Percentiles rank a stretch among this genome's conserved stretches.
These are phyloP conservation scores for Miichthys miiuy DNA, from an alignment of 2,797 vertebrate genomes.

Conservation along the genomic window DNA sequence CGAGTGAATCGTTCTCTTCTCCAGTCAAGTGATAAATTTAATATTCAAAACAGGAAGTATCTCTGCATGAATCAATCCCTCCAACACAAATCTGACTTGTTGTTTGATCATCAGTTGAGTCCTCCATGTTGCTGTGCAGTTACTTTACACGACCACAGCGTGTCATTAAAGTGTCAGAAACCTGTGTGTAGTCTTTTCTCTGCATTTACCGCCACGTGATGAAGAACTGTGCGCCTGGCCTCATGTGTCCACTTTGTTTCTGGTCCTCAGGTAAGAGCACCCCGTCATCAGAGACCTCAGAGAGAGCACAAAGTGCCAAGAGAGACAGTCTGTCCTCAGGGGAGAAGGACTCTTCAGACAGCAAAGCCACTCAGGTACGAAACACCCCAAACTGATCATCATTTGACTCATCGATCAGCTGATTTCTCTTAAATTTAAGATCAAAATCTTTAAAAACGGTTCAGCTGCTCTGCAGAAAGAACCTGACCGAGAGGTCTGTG, in stretches of 20 bases:
- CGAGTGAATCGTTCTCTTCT: too few relatives aligned
- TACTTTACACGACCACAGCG: constrained; percentile 34
- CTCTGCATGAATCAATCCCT: too few relatives aligned
- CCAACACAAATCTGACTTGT: too few relatives aligned
- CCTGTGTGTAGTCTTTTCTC: background rate
- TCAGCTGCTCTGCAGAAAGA: background rate
- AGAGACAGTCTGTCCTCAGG: constrained; percentile 89
- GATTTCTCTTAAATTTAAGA: background rate
- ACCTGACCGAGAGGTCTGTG: too few relatives aligned
- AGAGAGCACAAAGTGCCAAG: constrained; percentile 89
- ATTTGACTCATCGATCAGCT: too few relatives aligned
- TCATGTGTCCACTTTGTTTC: constrained; percentile 9
- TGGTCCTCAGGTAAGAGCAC: constrained; percentile 83
- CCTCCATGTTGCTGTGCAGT: constrained; percentile 28
- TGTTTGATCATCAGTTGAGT: background rate
- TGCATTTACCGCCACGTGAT: background rate
- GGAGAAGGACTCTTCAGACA: constrained; percentile 90
- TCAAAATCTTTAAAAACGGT: background rate
- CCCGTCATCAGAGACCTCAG: constrained; percentile 91
- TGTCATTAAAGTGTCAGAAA: constrained; percentile 27
- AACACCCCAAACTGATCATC: background rate
- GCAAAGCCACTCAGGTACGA: constrained; percentile 93
- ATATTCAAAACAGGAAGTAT: too few relatives aligned
- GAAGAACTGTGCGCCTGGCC: background rate
- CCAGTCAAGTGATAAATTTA: too few relatives aligned